Evolutionary conservation across 2,888 invertebrate genomes (phyloP).

Genomic region (Malacosoma neustria): DNA sequence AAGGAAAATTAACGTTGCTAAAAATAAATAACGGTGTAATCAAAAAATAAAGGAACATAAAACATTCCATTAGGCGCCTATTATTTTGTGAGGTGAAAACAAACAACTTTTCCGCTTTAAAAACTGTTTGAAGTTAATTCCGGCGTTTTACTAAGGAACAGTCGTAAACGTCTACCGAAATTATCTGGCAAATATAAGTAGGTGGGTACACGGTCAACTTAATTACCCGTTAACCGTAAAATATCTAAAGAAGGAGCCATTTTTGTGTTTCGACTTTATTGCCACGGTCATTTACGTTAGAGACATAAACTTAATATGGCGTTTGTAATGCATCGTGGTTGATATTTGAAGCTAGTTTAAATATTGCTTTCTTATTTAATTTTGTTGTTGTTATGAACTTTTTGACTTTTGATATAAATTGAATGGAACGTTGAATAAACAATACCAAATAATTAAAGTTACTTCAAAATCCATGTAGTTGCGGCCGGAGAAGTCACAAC

Average conservation of each 20-base stretch:
- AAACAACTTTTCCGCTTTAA: constrained; percentile 2
- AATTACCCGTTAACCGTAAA: constrained; percentile 12
- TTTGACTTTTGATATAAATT: too few relatives aligned
- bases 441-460: too few relatives aligned
- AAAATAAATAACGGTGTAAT: background rate
- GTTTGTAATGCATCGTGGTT: too few relatives aligned
- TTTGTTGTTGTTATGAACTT: too few relatives aligned
- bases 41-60: background rate
- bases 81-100: constrained; percentile 2
- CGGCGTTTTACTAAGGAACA: constrained; percentile 6
- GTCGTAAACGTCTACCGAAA: constrained; percentile 8
- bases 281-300: too few relatives aligned
- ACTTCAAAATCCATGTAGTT: too few relatives aligned
- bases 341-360: too few relatives aligned
- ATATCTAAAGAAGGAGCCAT: constrained; percentile 3
- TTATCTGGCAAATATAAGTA: constrained; percentile 11
- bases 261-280: constrained; percentile 6
- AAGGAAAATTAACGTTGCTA: background rate
- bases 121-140: constrained; percentile 4
- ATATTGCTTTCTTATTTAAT: too few relatives aligned
- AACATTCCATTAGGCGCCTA: background rate
- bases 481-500: too few relatives aligned
- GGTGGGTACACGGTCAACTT: constrained; percentile 12
- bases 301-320: too few relatives aligned
- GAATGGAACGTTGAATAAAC: too few relatives aligned